A percentile compares a stretch with the other conserved stretches of the same genome.
phyloP scores from a whole-genome alignment of 2,797 vertebrate genomes.

The Muraenolepis orangiensis region DNA sequence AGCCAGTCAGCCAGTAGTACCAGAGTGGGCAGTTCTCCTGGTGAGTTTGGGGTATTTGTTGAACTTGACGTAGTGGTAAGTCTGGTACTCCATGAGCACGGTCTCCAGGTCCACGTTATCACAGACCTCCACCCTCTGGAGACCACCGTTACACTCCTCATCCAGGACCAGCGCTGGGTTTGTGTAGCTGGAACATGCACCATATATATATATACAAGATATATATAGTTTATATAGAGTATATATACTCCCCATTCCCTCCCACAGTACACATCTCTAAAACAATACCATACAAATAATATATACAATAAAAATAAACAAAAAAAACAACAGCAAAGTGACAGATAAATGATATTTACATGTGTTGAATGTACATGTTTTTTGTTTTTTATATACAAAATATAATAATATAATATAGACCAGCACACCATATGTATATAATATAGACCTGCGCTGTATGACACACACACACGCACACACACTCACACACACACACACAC shows the following conservation, averaged over 20 bases:
- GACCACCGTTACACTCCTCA: constrained; percentile 80
- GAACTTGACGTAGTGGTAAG: constrained; percentile 92
- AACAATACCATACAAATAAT: too few species aligned
- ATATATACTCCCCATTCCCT: too few species aligned
- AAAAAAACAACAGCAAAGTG: too few species aligned
- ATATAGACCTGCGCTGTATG: too few species aligned
- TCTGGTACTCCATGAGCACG: constrained; percentile 93
- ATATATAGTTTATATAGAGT: neutral
- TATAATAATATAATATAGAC: too few species aligned
- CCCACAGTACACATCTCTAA: too few species aligned
- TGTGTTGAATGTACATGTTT: too few species aligned
- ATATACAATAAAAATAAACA: too few species aligned
- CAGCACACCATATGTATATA: too few species aligned
- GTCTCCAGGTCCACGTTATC: constrained; percentile 95
- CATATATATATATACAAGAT: neutral
- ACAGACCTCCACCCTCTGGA: constrained; percentile 87
- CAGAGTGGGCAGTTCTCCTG: constrained; percentile 76
- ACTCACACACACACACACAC: too few species aligned
- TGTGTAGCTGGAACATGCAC: constrained; percentile 72
- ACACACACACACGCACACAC: neutral
- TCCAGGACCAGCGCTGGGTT: constrained; percentile 84
- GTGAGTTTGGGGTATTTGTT: constrained; percentile 92
- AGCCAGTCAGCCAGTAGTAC: constrained; percentile 47
- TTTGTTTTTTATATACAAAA: too few species aligned
- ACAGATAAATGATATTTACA: too few species aligned